A percentile compares a stretch with the other conserved stretches of the same genome.
phyloP scores from a whole-genome alignment of 2,113 vertebrate genomes.

The Gopherus flavomarginatus region DNA sequence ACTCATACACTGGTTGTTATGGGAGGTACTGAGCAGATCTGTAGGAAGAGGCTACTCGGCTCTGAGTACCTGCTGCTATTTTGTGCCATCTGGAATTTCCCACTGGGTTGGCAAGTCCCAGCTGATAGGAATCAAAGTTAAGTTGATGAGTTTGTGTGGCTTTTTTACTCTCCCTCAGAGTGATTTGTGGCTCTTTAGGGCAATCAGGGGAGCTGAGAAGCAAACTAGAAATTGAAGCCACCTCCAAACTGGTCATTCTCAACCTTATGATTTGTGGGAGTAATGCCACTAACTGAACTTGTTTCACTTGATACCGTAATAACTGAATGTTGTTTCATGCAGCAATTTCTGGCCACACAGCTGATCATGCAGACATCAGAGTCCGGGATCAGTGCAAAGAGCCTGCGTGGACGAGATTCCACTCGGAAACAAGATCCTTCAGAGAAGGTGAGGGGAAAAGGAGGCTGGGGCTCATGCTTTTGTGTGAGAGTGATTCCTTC shows the following conservation, averaged over 20 bases:
- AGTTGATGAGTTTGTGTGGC: not conserved
- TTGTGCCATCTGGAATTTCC: not conserved
- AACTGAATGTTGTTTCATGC: constrained; percentile 59
- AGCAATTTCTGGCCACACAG: constrained; percentile 99
- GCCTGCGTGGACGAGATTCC: constrained; percentile 95
- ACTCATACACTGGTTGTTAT: not conserved
- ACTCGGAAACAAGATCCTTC: constrained; percentile 95
- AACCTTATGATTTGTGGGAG: constrained; percentile 43
- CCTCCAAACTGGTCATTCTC: constrained; percentile 32
- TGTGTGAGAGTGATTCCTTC: constrained; percentile 33
- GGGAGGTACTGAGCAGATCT: not conserved
- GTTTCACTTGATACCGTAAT: constrained; percentile 51
- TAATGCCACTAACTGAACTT: not conserved
- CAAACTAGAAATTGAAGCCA: constrained; percentile 54
- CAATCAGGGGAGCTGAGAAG: constrained; percentile 38
- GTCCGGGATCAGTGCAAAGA: constrained; percentile 98
- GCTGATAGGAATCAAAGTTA: not conserved
- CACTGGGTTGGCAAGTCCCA: not conserved
- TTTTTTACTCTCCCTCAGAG: constrained; percentile 3
- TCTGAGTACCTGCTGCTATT: not conserved
- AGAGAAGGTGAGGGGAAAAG: constrained; percentile 90
- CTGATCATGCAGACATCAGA: constrained; percentile 99
- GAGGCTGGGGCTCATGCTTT: not conserved
- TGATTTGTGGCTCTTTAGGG: constrained; percentile 43
- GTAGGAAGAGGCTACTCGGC: not conserved